Base-by-base conservation (phyloP, 2,113 vertebrate species). In the Ammodytes dubius region DNA sequence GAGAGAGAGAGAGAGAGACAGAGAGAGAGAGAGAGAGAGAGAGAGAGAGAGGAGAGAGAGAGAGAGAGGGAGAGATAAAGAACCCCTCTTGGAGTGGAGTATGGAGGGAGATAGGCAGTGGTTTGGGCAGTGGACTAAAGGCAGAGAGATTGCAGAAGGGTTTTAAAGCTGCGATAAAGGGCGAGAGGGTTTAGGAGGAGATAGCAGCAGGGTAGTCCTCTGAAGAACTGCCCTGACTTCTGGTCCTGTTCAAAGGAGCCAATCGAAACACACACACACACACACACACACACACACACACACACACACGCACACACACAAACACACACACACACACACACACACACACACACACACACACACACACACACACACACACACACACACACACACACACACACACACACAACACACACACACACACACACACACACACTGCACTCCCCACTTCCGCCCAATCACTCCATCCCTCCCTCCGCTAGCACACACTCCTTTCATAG, bases 341-440 rank as follows among this genome's bases (percentile, higher is more conserved):
- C n/a, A n/a, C n/a, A n/a, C n/a, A n/a, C n/a, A n/a, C n/a, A n/a
- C n/a, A n/a, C n/a, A n/a, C n/a, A n/a, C n/a, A n/a, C n/a, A n/a
- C n/a, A n/a, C n/a, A n/a, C n/a, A n/a, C n/a, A n/a, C n/a, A n/a
- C n/a, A n/a, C n/a, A n/a, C n/a, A n/a, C n/a, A n/a, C n/a, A n/a
- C n/a, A n/a, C n/a, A n/a, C n/a, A n/a, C n/a, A n/a, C n/a, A n/a
- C n/a, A n/a, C n/a, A n/a, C n/a, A n/a, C n/a, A n/a, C n/a, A n/a
- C n/a, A n/a, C n/a, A n/a, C n/a, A n/a, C n/a, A n/a, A n/a, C n/a
- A n/a, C n/a, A n/a, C n/a, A n/a, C n/a, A n/a, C n/a, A n/a, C n/a
- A n/a, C n/a, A n/a, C n/a, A n/a, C n/a, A n/a, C n/a, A 91, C 85
- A 87, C 81, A 43, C 54, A 77, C 81, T 69, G 80, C 86, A 82